Evolutionary conservation across 2,113 vertebrate species (phyloP).

Genomic region (Dasyornis broadbenti): DNA sequence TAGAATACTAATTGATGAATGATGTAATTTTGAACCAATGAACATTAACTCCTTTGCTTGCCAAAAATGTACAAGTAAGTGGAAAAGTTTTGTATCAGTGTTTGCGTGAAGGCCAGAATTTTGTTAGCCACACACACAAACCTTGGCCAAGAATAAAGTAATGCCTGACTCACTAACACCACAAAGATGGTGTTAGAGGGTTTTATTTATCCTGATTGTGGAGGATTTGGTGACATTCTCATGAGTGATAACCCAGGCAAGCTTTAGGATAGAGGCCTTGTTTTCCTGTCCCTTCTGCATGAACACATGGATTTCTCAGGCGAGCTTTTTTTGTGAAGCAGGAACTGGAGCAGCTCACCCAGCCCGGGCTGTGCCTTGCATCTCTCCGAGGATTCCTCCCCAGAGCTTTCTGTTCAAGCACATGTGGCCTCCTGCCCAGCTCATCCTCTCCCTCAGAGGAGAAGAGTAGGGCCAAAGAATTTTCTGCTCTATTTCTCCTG

Average conservation of each 20-base stretch:
- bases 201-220: not conserved
- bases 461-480: not conserved
- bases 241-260: not conserved
- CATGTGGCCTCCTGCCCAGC: conserved; percentile 14
- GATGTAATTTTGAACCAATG: not conserved
- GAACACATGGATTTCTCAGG: not conserved
- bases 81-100: not conserved
- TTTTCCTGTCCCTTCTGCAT: not conserved
- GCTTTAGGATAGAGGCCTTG: not conserved
- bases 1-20: not conserved
- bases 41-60: not conserved
- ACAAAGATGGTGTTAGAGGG: not conserved
- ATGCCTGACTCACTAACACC: not conserved
- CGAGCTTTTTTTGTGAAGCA: not conserved
- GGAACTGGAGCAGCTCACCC: not conserved
- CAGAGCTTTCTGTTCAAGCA: not conserved
- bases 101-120: not conserved
- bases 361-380: not conserved
- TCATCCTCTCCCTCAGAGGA: conserved; percentile 22
- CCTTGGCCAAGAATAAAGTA: not conserved
- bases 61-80: not conserved
- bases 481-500: not conserved
- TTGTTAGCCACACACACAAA: not conserved
- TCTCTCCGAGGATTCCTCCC: not conserved
- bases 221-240: not conserved